Conservation (phyloP, 1,140 invertebrate genomes). For the Papilio aristodemus region DNA sequence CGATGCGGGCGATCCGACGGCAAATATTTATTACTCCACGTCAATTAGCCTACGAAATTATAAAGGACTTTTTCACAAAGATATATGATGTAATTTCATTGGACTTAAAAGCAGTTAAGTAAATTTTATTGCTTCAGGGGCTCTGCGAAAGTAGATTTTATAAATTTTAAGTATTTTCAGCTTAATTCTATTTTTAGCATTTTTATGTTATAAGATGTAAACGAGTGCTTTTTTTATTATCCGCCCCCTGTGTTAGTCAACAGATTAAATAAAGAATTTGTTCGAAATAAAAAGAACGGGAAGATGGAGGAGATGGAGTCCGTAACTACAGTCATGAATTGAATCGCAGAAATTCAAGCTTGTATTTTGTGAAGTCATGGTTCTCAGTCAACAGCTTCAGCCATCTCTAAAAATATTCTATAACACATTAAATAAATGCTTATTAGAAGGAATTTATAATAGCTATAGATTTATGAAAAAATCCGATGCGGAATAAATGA, state of each 20-base stretch:
- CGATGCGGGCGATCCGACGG: slow-evolving; percentile 45
- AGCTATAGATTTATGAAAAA: neutral
- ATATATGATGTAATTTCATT: slow-evolving; percentile 72
- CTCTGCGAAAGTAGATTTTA: slow-evolving; percentile 74
- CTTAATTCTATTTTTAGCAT: slow-evolving; percentile 33
- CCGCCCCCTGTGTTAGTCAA: too few relatives aligned
- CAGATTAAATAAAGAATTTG: too few relatives aligned
- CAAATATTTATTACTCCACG: slow-evolving; percentile 61
- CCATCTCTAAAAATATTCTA: too few relatives aligned
- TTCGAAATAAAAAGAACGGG: too few relatives aligned
- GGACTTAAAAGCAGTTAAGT: slow-evolving; percentile 69
- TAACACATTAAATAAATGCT: too few relatives aligned
- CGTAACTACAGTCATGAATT: too few relatives aligned
- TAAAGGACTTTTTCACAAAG: slow-evolving; percentile 58
- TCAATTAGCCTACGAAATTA: slow-evolving; percentile 58
- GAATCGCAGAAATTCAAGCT: too few relatives aligned
- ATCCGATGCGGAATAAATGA: too few relatives aligned
- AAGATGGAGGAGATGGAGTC: too few relatives aligned
- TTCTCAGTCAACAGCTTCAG: too few relatives aligned
- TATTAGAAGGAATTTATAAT: slow-evolving; percentile 35
- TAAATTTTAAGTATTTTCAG: slow-evolving; percentile 76
- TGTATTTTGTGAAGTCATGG: too few relatives aligned
- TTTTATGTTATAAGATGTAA: neutral
- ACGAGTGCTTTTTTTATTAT: too few relatives aligned
- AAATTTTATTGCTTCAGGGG: slow-evolving; percentile 70